phyloP scores from a whole-genome alignment of 2,888 invertebrate genomes.

The Dione juno region DNA sequence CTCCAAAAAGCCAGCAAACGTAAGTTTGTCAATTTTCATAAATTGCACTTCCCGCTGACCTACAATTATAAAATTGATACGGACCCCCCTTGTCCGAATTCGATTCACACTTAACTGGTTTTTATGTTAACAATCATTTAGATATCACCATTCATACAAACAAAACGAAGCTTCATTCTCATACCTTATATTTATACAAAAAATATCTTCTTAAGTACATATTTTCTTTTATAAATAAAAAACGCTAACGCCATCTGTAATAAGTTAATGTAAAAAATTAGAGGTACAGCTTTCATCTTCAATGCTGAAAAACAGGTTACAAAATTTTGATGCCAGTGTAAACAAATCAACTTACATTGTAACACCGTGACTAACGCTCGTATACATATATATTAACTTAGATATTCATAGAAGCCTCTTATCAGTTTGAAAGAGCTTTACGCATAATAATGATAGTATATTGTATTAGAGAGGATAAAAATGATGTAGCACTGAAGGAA shows the following conservation, averaged over 20 bases:
- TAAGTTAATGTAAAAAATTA: slow-evolving; percentile 17
- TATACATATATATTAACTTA: slow-evolving; percentile 14
- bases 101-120: too few species aligned
- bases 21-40: too few species aligned
- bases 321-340: slow-evolving; percentile 5
- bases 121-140: too few species aligned
- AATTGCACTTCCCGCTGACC: too few species aligned
- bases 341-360: slow-evolving; percentile 30
- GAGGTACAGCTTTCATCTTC: neutral
- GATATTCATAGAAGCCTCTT: slow-evolving; percentile 32
- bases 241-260: neutral
- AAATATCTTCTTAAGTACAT: neutral
- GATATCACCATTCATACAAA: neutral
- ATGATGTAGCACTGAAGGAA: neutral
- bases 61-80: too few species aligned
- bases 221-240: neutral
- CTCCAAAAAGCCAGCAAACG: too few species aligned
- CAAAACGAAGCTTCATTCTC: neutral
- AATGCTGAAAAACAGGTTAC: slow-evolving; percentile 22
- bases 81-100: too few species aligned
- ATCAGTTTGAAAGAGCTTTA: slow-evolving; percentile 25
- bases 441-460: neutral
- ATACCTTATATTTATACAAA: neutral
- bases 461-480: neutral
- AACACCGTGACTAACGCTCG: slow-evolving; percentile 18